Conservation (phyloP, 2,113 vertebrate genomes). For the Cyprinodon tularosa region DNA sequence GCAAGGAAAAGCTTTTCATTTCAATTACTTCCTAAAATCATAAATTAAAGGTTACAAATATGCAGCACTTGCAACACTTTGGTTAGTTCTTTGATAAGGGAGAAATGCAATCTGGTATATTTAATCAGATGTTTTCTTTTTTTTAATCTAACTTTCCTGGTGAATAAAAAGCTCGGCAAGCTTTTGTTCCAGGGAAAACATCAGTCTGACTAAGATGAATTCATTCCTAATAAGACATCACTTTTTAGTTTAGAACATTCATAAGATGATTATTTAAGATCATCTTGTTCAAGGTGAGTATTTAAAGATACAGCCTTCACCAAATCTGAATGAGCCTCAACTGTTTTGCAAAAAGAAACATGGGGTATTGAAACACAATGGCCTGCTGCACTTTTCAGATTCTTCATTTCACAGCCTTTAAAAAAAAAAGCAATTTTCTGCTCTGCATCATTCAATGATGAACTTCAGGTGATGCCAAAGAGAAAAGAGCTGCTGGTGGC, state of each 20-base stretch:
- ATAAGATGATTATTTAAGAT: not conserved
- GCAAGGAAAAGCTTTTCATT: not conserved
- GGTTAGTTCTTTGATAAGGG: not conserved
- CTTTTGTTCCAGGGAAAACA: not conserved
- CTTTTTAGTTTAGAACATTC: not conserved
- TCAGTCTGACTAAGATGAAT: not conserved
- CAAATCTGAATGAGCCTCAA: too few species aligned
- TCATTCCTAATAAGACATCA: not conserved
- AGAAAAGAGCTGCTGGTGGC: not conserved
- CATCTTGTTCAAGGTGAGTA: not conserved
- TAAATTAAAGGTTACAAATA: not conserved
- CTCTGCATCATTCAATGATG: not conserved
- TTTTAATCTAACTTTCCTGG: not conserved
- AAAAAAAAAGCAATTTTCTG: not conserved
- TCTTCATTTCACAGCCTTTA: too few species aligned
- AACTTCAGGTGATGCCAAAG: not conserved
- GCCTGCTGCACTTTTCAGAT: too few species aligned
- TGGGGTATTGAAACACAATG: too few species aligned
- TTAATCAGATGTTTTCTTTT: not conserved
- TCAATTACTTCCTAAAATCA: not conserved
- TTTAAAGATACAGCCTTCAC: not conserved
- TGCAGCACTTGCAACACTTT: not conserved
- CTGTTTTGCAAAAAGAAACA: too few species aligned
- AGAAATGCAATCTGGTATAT: not conserved
- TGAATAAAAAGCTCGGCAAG: not conserved